These are phyloP conservation scores for Myotis yumanensis DNA, from an alignment of 2,113 vertebrate species.

Conservation along the genomic window DNA sequence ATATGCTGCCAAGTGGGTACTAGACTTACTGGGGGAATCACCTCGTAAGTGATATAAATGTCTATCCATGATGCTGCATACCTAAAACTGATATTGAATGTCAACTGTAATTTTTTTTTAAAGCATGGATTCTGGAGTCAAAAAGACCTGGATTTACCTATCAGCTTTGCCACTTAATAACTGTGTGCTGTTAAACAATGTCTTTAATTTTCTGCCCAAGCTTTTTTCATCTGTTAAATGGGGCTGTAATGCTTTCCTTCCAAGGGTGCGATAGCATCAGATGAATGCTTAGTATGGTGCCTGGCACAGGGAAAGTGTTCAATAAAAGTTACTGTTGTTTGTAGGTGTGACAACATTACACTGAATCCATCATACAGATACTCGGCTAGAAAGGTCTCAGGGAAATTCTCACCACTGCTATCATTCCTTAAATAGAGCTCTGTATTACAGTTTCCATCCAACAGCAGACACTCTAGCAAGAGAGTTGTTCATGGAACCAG, in stretches of 20 bases:
- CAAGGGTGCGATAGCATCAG: background rate
- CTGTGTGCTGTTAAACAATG: background rate
- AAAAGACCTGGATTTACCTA: background rate
- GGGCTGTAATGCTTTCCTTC: background rate
- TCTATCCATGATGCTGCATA: background rate
- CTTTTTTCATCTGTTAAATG: background rate
- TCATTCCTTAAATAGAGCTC: background rate
- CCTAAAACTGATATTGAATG: background rate
- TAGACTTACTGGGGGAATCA: background rate
- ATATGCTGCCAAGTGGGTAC: background rate
- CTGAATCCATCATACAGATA: background rate
- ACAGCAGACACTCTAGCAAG: background rate
- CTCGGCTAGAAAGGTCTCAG: background rate
- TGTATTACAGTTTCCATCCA: background rate
- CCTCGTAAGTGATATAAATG: background rate
- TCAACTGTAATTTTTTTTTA: background rate
- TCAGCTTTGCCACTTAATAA: background rate
- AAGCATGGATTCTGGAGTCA: background rate
- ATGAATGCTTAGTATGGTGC: background rate
- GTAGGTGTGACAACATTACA: background rate
- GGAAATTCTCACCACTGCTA: background rate
- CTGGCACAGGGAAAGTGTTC: background rate
- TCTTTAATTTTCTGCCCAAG: background rate
- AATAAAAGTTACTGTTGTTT: background rate
- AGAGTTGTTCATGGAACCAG: background rate